These are phyloP conservation scores for Holocentrus rufus DNA, from an alignment of 2,797 vertebrate genomes.

Conservation along the genomic window DNA sequence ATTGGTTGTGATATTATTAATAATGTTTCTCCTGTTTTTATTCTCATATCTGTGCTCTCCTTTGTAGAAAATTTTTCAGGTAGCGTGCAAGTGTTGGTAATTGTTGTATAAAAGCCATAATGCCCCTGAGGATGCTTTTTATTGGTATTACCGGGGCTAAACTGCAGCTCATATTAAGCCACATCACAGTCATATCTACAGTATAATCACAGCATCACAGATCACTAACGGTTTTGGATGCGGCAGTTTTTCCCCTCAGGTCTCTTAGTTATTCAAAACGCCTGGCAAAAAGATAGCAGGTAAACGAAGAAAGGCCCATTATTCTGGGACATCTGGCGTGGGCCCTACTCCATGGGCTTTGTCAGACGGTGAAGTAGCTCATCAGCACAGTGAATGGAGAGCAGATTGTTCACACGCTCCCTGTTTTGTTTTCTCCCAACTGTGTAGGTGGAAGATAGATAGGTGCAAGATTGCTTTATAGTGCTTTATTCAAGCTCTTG, in stretches of 20 bases:
- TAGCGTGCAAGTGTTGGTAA: no score
- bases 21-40: no score
- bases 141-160: no score
- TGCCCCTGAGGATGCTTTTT: no score
- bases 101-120: no score
- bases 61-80: no score
- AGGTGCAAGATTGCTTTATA: slow-evolving; percentile 51
- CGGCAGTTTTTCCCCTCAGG: not conserved
- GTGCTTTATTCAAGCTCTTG: slow-evolving; percentile 33
- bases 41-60: no score
- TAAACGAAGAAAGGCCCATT: slow-evolving; percentile 54
- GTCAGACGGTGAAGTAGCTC: slow-evolving; percentile 50
- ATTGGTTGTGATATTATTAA: no score
- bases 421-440: slow-evolving; percentile 56
- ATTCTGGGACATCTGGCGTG: slow-evolving; percentile 59
- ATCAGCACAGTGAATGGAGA: slow-evolving; percentile 44
- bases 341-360: slow-evolving; percentile 29
- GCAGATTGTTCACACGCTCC: slow-evolving; percentile 63
- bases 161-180: not conserved
- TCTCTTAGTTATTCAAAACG: slow-evolving; percentile 35
- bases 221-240: slow-evolving; percentile 23
- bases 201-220: slow-evolving; percentile 32
- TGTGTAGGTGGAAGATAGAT: slow-evolving; percentile 54
- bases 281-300: slow-evolving; percentile 47
- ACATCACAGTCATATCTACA: not conserved